Conservation (phyloP, 2,113 vertebrate species). For the Sitta europaea region DNA sequence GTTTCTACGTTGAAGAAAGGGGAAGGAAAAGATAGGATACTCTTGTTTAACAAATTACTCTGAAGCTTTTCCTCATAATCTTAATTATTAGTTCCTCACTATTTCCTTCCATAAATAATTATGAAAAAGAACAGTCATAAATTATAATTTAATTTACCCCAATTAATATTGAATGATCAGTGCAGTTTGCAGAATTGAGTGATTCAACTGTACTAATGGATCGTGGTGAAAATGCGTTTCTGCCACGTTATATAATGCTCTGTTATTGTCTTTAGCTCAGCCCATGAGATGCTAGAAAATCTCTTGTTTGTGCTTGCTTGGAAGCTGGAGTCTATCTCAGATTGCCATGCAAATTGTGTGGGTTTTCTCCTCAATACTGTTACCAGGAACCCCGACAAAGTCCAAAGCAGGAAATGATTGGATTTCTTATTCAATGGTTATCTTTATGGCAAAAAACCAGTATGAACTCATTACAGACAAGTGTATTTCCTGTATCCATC, state of each 20-base stretch:
- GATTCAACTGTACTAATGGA: slow-evolving; percentile 32
- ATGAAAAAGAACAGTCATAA: slow-evolving; percentile 22
- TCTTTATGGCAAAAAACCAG: neutral
- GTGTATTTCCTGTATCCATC: neutral
- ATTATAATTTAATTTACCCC: slow-evolving; percentile 28
- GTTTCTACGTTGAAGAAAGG: neutral
- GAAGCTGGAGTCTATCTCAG: neutral
- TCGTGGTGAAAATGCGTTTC: neutral
- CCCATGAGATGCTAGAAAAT: neutral
- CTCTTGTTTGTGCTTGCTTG: neutral
- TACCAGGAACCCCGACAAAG: slow-evolving; percentile 27
- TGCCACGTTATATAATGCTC: neutral
- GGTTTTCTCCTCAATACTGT: slow-evolving; percentile 10
- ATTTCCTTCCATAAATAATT: slow-evolving; percentile 32
- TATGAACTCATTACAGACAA: slow-evolving; percentile 11
- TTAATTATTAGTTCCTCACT: neutral
- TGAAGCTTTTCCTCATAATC: neutral
- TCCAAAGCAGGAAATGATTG: slow-evolving; percentile 28
- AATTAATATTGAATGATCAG: slow-evolving; percentile 40
- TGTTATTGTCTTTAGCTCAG: slow-evolving; percentile 39
- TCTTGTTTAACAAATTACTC: neutral
- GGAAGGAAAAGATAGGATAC: neutral
- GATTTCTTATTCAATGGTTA: slow-evolving; percentile 22
- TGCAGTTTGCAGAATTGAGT: slow-evolving; percentile 18
- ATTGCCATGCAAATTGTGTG: neutral